Percentiles rank a stretch among this genome's conserved stretches.
Conservation (phyloP, 2,113 vertebrate species). For the Nestor notabilis region DNA sequence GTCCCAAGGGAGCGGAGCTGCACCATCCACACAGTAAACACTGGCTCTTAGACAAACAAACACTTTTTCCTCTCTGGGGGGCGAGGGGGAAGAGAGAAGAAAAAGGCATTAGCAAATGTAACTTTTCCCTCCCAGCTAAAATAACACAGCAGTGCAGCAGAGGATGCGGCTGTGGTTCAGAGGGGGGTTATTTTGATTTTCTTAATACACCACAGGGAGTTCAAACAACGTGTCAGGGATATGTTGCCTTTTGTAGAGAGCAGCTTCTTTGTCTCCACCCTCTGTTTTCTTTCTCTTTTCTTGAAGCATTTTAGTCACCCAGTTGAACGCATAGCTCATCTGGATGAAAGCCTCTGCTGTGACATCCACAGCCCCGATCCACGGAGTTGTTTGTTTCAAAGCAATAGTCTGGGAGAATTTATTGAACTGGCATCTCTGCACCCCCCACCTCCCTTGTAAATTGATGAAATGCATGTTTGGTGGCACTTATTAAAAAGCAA, state of each 20-base stretch:
- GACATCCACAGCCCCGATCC: slow-evolving; percentile 27
- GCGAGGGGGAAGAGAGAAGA: background rate
- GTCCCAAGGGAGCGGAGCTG: background rate
- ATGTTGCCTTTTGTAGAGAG: slow-evolving; percentile 12
- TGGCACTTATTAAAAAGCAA: slow-evolving; percentile 54
- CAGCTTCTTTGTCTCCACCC: background rate
- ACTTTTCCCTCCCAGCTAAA: background rate
- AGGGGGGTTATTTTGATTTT: slow-evolving; percentile 45
- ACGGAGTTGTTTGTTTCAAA: slow-evolving; percentile 42
- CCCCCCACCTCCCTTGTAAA: background rate
- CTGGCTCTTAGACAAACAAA: background rate
- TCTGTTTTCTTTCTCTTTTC: background rate
- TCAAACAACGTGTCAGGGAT: slow-evolving; percentile 34
- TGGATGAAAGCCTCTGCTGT: slow-evolving; percentile 66
- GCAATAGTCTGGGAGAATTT: slow-evolving; percentile 51
- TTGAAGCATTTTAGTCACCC: slow-evolving; percentile 54
- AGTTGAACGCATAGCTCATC: slow-evolving; percentile 15
- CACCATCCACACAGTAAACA: background rate
- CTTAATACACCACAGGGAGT: slow-evolving; percentile 51
- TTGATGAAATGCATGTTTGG: slow-evolving; percentile 54
- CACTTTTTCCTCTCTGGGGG: background rate
- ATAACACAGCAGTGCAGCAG: background rate
- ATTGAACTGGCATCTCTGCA: background rate
- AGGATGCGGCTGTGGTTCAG: slow-evolving; percentile 56
- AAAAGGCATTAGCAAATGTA: slow-evolving; percentile 2